phyloP scores from a whole-genome alignment of 2,888 invertebrate genomes.

The Buathra laborator region DNA sequence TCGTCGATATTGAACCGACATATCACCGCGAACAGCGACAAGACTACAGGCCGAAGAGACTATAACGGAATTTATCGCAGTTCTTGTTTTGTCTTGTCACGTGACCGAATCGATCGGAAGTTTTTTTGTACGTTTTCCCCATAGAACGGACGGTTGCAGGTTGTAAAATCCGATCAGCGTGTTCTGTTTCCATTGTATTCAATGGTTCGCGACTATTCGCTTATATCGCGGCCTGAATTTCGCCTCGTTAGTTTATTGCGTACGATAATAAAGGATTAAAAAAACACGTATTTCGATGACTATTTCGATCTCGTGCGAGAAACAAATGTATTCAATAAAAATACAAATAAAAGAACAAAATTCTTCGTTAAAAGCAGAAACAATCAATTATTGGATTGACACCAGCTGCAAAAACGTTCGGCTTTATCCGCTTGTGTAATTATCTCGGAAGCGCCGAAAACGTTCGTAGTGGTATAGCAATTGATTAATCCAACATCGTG shows the following conservation, averaged over 20 bases:
- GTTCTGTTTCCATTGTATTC: not conserved
- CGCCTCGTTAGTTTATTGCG: not conserved
- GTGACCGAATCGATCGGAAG: not conserved
- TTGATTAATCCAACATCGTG: not conserved
- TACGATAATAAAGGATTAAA: not conserved
- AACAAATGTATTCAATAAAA: not conserved
- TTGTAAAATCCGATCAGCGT: not conserved
- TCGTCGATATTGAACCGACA: conserved; percentile 16
- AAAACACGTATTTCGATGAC: not conserved
- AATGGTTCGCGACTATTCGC: not conserved
- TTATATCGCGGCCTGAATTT: not conserved
- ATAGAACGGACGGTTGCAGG: not conserved
- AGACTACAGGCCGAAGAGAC: not conserved
- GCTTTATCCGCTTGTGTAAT: not conserved
- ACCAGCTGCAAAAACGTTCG: not conserved
- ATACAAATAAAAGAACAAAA: not conserved
- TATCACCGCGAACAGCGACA: not conserved
- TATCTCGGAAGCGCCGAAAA: not conserved
- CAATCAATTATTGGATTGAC: not conserved
- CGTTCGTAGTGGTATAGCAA: not conserved
- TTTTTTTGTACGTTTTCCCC: not conserved
- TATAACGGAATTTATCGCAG: not conserved
- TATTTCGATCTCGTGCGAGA: not conserved
- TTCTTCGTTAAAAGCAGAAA: not conserved
- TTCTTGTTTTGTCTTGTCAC: not conserved